Evolutionary conservation across 2,797 vertebrate genomes (phyloP).

Genomic region (Sebastes vulpes): DNA sequence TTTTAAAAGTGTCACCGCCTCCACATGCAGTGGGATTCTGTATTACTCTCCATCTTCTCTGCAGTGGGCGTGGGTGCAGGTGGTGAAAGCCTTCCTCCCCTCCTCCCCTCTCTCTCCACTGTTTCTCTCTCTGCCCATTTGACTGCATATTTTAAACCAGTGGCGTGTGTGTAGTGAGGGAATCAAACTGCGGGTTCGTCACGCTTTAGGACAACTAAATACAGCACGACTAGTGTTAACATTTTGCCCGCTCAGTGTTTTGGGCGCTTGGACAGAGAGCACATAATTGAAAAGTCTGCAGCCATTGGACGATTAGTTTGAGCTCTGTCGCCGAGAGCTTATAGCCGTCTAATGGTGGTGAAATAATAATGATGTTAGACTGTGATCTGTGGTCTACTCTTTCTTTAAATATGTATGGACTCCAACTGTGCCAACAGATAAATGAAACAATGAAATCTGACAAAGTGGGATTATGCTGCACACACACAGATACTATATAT

Average conservation of each 20-base stretch:
- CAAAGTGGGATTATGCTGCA: slow-evolving; percentile 53
- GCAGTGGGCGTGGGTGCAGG: slow-evolving; percentile 50
- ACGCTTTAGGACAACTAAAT: slow-evolving; percentile 7
- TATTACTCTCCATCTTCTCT: slow-evolving; percentile 29
- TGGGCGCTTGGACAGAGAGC: neutral
- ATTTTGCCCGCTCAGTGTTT: neutral
- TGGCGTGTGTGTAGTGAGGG: neutral
- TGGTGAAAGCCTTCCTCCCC: slow-evolving; percentile 11
- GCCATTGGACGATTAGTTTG: neutral
- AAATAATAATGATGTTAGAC: slow-evolving; percentile 52
- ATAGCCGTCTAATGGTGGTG: slow-evolving; percentile 25
- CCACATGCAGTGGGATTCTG: slow-evolving; percentile 16
- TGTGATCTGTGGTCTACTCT: slow-evolving; percentile 28
- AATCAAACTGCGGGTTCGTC: neutral
- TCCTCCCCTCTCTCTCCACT: neutral
- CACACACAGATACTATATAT: slow-evolving; percentile 59
- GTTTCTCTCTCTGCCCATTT: slow-evolving; percentile 25
- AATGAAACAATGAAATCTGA: slow-evolving; percentile 62
- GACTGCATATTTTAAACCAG: slow-evolving; percentile 21
- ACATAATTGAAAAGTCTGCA: slow-evolving; percentile 2
- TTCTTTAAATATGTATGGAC: slow-evolving; percentile 51
- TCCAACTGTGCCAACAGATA: slow-evolving; percentile 39
- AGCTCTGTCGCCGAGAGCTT: slow-evolving; percentile 1
- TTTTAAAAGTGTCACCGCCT: neutral
- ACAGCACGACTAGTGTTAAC: neutral